Evolutionary conservation across 2,888 invertebrate genomes (phyloP).

Genomic region (Epistrophe grossulariae): DNA sequence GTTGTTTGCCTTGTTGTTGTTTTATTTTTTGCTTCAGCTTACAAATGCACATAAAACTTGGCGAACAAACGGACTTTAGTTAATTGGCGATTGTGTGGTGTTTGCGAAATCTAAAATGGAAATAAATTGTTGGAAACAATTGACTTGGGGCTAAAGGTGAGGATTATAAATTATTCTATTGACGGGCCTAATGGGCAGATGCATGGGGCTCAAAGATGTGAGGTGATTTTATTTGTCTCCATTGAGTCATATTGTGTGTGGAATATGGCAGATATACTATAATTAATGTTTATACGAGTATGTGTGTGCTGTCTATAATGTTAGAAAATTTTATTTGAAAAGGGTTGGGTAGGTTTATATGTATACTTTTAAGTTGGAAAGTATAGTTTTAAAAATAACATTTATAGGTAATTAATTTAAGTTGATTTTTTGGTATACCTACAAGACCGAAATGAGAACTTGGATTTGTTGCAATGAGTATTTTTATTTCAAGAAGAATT

Average conservation of each 20-base stretch:
- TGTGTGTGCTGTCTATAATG: background rate
- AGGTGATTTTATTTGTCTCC: constrained; percentile 71
- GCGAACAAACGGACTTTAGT: constrained; percentile 61
- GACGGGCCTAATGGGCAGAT: constrained; percentile 67
- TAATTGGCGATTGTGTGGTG: constrained; percentile 75
- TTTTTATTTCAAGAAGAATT: too few relatives aligned
- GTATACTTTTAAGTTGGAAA: background rate
- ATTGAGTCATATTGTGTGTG: constrained; percentile 55
- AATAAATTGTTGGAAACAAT: constrained; percentile 74
- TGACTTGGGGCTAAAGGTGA: constrained; percentile 73
- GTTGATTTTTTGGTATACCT: background rate
- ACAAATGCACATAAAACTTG: constrained; percentile 31
- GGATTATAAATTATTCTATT: constrained; percentile 73
- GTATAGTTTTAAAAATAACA: background rate
- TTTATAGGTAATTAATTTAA: background rate
- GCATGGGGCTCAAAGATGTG: constrained; percentile 59
- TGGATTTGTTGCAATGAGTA: too few relatives aligned
- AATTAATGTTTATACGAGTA: constrained; percentile 13
- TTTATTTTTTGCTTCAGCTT: constrained; percentile 38
- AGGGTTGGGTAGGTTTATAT: background rate
- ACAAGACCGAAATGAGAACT: too few relatives aligned
- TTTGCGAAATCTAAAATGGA: constrained; percentile 73
- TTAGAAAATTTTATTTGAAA: constrained; percentile 15
- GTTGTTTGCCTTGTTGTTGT: constrained; percentile 17
- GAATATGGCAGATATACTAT: constrained; percentile 49